These are phyloP conservation scores for Psilopogon haemacephalus DNA, from an alignment of 2,113 vertebrate genomes.

Conservation along the genomic window DNA sequence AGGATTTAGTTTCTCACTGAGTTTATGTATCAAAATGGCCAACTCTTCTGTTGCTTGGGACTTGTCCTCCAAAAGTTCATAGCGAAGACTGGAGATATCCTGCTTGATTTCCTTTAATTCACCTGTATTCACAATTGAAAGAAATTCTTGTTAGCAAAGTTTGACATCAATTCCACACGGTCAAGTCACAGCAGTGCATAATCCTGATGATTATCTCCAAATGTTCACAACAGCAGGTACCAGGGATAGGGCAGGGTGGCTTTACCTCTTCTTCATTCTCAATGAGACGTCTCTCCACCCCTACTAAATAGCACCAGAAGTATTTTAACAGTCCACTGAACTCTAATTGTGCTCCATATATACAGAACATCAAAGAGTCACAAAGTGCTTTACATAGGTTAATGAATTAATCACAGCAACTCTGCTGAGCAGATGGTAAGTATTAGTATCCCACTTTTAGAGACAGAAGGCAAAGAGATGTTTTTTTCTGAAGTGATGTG, in stretches of 20 bases:
- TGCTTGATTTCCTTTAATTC: conserved; percentile 93
- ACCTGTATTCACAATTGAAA: conserved; percentile 70
- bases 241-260: not conserved
- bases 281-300: not conserved
- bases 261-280: not conserved
- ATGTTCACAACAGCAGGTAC: not conserved
- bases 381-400: not conserved
- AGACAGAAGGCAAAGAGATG: not conserved
- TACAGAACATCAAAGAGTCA: not conserved
- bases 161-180: not conserved
- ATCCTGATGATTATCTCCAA: not conserved
- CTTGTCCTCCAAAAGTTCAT: conserved; percentile 89
- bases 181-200: not conserved
- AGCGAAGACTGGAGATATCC: conserved; percentile 90
- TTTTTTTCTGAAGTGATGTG: not conserved
- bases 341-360: not conserved
- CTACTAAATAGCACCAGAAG: not conserved
- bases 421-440: conserved; percentile 24
- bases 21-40: conserved; percentile 85
- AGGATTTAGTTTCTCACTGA: conserved; percentile 84
- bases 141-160: not conserved
- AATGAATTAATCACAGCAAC: conserved; percentile 50
- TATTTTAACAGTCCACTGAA: not conserved
- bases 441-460: conserved; percentile 36
- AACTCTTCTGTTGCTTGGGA: conserved; percentile 88